phyloP scores from a whole-genome alignment of 2,113 vertebrate genomes.

The Ardeotis arabs region DNA sequence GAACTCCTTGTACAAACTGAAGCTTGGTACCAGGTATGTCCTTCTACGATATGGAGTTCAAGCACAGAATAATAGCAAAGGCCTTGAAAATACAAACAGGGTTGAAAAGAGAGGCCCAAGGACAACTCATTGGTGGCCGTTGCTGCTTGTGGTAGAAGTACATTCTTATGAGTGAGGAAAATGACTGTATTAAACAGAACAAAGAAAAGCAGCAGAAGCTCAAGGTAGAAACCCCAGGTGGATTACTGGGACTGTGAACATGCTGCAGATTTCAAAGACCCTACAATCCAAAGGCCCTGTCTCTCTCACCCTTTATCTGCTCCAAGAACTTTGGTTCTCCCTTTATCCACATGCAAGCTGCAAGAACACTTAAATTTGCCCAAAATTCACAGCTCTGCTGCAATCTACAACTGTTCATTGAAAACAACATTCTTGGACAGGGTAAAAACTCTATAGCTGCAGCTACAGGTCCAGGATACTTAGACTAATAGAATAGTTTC shows the following conservation, averaged over 20 bases:
- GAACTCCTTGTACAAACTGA: background rate
- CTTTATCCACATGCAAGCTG: background rate
- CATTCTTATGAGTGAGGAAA: fast-evolving
- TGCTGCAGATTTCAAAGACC: background rate
- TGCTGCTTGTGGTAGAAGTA: background rate
- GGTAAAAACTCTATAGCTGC: background rate
- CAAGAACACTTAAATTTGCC: background rate
- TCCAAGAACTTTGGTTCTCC: background rate
- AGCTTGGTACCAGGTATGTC: background rate
- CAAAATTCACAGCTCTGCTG: background rate
- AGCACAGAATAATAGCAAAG: background rate
- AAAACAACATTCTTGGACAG: background rate
- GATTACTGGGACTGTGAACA: background rate
- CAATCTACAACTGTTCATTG: background rate
- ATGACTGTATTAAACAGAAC: background rate
- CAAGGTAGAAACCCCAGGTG: fast-evolving
- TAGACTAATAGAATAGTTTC: too few relatives aligned
- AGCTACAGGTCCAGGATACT: background rate
- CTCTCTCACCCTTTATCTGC: background rate
- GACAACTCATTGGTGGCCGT: background rate
- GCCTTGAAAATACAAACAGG: background rate
- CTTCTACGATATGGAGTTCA: background rate
- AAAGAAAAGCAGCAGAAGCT: background rate
- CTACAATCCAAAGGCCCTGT: background rate
- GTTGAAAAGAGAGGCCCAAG: background rate